Conservation (phyloP, 1,140 invertebrate genomes). For the Melitaea cinxia region DNA sequence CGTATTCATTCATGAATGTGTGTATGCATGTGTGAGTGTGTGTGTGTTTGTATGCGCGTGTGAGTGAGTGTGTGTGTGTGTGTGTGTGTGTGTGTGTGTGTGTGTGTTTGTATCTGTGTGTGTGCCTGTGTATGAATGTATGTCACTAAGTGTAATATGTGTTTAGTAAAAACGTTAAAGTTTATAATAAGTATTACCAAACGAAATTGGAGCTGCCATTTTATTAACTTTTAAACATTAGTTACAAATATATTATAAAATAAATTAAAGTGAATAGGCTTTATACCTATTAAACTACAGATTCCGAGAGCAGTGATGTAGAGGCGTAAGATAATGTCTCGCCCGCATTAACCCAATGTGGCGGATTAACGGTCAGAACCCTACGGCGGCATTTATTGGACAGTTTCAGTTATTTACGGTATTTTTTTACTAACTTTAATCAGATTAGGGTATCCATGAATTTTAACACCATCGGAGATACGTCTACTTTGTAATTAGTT, state of each 20-base stretch:
- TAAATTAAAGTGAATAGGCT: conserved; percentile 25
- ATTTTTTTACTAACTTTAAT: conserved; percentile 38
- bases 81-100: no score
- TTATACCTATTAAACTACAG: conserved; percentile 33
- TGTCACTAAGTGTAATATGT: no score
- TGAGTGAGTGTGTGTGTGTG: no score
- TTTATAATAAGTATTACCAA: no score
- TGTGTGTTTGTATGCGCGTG: no score
- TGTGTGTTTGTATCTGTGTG: no score
- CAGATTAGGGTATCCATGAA: conserved; percentile 27
- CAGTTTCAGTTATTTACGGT: conserved; percentile 41
- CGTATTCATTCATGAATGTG: no score
- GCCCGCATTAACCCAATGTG: conserved; percentile 44
- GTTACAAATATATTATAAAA: not conserved
- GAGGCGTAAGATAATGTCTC: conserved; percentile 40
- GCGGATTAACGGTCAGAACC: conserved; percentile 42
- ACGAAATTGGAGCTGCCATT: no score
- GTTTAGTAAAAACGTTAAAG: no score
- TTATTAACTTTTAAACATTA: not conserved
- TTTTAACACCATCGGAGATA: conserved; percentile 20
- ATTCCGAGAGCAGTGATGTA: conserved; percentile 37
- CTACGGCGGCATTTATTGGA: conserved; percentile 44
- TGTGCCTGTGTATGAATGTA: no score
- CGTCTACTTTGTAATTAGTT: conserved; percentile 2
- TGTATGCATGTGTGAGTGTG: no score